Conservation (phyloP, 2,113 vertebrate genomes). For the Orientallactaga bullata region DNA sequence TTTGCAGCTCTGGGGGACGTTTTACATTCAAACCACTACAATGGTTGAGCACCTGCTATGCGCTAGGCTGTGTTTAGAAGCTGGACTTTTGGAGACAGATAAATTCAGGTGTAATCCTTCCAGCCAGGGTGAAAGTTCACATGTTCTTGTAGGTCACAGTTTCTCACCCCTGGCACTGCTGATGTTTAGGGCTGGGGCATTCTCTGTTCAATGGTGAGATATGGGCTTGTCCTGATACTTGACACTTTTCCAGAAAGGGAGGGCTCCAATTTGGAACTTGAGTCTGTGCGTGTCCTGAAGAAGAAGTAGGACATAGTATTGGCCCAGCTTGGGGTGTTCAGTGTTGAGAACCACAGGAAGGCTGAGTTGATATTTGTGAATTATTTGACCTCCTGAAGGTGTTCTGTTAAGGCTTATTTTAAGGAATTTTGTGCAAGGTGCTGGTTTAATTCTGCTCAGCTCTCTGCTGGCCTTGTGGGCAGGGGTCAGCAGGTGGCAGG, state of each 20-base stretch:
- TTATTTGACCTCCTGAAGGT: not conserved
- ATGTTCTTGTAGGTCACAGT: fast-evolving
- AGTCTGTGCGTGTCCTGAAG: not conserved
- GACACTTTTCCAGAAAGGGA: not conserved
- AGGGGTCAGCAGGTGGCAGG: not conserved
- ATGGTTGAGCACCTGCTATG: fast-evolving
- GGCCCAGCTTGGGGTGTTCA: fast-evolving
- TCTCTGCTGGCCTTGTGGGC: not conserved
- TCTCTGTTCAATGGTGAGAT: not conserved
- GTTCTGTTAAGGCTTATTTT: not conserved
- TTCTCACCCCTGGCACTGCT: fast-evolving
- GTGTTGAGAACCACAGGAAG: not conserved
- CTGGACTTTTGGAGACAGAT: fast-evolving
- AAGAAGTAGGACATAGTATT: not conserved
- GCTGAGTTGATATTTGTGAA: fast-evolving
- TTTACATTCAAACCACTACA: too few relatives aligned
- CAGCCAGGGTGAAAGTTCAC: not conserved
- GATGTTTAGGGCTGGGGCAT: fast-evolving
- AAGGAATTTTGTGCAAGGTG: too few relatives aligned
- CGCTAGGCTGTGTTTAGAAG: not conserved
- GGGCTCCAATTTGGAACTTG: not conserved
- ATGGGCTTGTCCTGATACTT: fast-evolving
- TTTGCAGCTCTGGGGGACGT: too few relatives aligned
- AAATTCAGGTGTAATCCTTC: fast-evolving
- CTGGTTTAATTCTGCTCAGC: not conserved